Evolutionary conservation across 2,888 invertebrate species (phyloP), one percentile per base, ranked within the genome.

Genomic region (Tenthredo distinguenda): DNA sequence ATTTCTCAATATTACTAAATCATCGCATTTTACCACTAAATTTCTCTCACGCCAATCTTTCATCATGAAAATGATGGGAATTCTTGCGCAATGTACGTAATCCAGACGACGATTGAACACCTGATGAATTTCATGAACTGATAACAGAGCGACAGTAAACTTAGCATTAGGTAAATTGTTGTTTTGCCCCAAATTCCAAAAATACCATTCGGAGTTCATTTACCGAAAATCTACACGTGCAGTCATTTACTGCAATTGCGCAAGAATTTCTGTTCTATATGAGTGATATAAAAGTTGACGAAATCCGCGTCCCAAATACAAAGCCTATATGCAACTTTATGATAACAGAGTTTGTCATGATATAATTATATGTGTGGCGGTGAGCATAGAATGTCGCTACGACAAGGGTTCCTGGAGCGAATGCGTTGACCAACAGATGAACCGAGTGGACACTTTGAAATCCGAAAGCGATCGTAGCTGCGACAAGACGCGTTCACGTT

Each of bases 401-500:
- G 97, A 97, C 92, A 98, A 98, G 93, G 97, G 98, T 55, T 94
- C 97, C 87, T 98, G 98, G 97, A 96, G 96, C 92, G 97, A 97
- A 92, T 98, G 98, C 94, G 95, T 96, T 87, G 96, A 96, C 91
- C 97, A 97, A 88, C 96, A 96, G 94, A 97, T 98, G 97, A 96
- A 96, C 89, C 95, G 98, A 92, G 96, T 96, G 90, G 97, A 98
- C 93, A 96, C 96, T 94, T 94, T 98, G 91, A 98, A 98, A 94
- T 95, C 96, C 84, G 96, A 96, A 92, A 97, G 97, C 93, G 98
- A 98, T 94, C 95, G 97, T 77, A 95, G 96, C 87, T 98, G 98
- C 93, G 97, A 98, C 91, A 96, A 96, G 94, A 97, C 96, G 94
- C 96, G 97, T 93, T 96, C 96, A 91, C 95, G 97, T 89, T 97